Conservation (phyloP, 1,140 invertebrate species). For the Drosophila serrata region DNA sequence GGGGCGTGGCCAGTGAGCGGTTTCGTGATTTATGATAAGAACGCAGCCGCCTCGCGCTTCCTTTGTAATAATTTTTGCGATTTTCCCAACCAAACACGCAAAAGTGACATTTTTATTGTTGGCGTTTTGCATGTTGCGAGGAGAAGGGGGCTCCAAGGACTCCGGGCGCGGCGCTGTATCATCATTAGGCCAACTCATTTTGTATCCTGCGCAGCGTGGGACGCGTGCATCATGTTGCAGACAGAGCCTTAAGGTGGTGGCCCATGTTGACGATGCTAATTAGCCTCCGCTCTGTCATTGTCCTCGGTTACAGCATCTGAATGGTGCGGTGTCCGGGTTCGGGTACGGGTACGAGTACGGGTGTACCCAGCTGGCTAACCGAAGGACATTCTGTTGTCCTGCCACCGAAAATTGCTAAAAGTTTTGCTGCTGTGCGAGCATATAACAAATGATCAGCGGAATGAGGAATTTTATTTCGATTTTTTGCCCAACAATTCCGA, state of each 20-base stretch:
- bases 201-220: conserved; percentile 36
- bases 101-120: conserved; percentile 78
- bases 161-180: conserved; percentile 6
- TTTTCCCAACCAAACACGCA: conserved; percentile 51
- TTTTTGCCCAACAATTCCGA: too few relatives aligned
- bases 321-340: not conserved
- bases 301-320: conserved; percentile 15
- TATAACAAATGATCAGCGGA: too few relatives aligned
- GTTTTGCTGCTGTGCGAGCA: too few relatives aligned
- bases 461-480: too few relatives aligned
- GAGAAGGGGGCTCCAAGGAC: not conserved
- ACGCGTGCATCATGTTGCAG: conserved; percentile 60
- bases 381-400: conserved; percentile 27
- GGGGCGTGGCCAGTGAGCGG: conserved; percentile 47
- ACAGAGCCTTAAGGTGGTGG: conserved; percentile 27
- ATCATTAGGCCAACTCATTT: conserved; percentile 52
- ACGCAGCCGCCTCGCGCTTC: conserved; percentile 4
- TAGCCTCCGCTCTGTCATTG: conserved; percentile 51
- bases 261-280: conserved; percentile 59
- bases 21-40: conserved; percentile 66
- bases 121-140: conserved; percentile 41
- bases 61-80: conserved; percentile 34
- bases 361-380: not conserved
- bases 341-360: too few relatives aligned
- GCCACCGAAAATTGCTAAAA: too few relatives aligned